Evolutionary conservation across 2,888 invertebrate genomes (phyloP).

Genomic region (Zygogramma bicolorata): DNA sequence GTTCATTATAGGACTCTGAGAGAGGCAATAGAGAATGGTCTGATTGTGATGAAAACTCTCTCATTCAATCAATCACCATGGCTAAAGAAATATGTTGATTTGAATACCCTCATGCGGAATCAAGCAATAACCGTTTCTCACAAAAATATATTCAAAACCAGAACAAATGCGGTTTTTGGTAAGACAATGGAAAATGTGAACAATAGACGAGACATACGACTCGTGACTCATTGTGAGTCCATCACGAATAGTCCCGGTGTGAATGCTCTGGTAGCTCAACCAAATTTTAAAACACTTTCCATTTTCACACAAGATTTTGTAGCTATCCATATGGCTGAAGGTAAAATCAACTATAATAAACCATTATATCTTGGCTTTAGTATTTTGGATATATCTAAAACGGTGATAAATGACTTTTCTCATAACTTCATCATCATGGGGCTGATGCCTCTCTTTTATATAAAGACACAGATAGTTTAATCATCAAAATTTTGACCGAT

Average conservation of each 20-base stretch:
- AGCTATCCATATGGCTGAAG: constrained; percentile 48
- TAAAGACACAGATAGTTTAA: constrained; percentile 11
- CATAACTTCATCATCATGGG: neutral
- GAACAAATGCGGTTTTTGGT: constrained; percentile 62
- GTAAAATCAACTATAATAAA: neutral
- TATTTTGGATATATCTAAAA: neutral
- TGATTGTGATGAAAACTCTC: neutral
- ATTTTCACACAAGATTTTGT: constrained; percentile 54
- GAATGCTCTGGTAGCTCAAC: constrained; percentile 45
- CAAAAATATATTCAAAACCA: constrained; percentile 62
- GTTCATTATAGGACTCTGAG: neutral
- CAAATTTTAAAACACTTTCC: constrained; percentile 59
- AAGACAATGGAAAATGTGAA: constrained; percentile 65
- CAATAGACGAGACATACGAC: constrained; percentile 48
- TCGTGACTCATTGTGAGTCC: constrained; percentile 53
- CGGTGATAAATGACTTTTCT: neutral
- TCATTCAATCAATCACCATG: constrained; percentile 13
- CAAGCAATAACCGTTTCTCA: constrained; percentile 54
- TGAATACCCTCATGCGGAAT: constrained; percentile 26
- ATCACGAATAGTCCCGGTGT: constrained; percentile 44
- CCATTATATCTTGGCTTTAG: neutral
- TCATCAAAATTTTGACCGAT: constrained; percentile 54
- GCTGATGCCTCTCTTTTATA: neutral
- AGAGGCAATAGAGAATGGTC: constrained; percentile 3
- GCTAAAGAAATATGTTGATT: constrained; percentile 17